Evolutionary conservation across 2,888 invertebrate genomes (phyloP).

Genomic region (Nasonovia ribisnigri): DNA sequence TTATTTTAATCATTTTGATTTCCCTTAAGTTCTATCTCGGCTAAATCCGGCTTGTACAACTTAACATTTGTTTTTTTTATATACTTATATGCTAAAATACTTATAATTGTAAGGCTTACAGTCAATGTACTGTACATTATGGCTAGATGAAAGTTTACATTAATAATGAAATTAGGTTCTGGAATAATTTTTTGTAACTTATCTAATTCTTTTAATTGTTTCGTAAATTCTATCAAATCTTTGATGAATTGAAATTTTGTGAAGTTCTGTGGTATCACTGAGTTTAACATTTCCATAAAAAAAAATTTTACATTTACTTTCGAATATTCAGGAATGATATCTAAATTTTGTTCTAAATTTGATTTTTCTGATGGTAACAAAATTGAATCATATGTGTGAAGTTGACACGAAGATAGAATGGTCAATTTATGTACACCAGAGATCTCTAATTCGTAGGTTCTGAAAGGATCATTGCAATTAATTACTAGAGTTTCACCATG

Average conservation of each 20-base stretch:
- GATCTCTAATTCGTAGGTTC: neutral
- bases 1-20: neutral
- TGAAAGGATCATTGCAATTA: neutral
- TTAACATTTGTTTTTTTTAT: neutral
- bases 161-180: too few relatives aligned
- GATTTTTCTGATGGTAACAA: too few relatives aligned
- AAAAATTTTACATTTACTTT: neutral
- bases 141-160: too few relatives aligned
- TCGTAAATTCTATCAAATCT: neutral
- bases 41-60: neutral
- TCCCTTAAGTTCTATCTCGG: neutral
- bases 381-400: too few relatives aligned
- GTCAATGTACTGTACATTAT: neutral
- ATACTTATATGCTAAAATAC: neutral
- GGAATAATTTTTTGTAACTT: too few relatives aligned
- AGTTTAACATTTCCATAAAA: neutral
- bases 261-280: neutral
- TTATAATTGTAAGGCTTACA: neutral
- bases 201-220: neutral
- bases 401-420: too few relatives aligned
- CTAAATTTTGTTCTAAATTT: too few relatives aligned
- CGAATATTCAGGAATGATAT: too few relatives aligned
- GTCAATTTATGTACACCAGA: too few relatives aligned
- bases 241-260: neutral
- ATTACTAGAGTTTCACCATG: neutral